Evolutionary conservation across 2,888 invertebrate genomes (phyloP).

Genomic region (Hirtodrosophila histrioides): DNA sequence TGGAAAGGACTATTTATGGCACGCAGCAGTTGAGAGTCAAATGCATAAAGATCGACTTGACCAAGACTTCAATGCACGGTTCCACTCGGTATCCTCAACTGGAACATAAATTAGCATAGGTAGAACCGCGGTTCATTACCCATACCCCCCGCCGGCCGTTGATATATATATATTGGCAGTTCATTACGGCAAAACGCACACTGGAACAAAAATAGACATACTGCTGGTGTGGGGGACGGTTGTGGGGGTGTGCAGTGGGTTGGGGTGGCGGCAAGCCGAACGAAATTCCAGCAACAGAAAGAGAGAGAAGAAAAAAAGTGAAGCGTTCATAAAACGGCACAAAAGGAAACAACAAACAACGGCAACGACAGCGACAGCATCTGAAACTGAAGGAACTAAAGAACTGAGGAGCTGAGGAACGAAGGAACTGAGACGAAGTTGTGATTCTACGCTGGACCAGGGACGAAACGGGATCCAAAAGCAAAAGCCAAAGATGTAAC

Average conservation of each 20-base stretch:
- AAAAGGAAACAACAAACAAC: slow-evolving; percentile 68
- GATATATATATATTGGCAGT: slow-evolving; percentile 48
- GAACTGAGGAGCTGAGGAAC: slow-evolving; percentile 18
- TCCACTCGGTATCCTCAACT: slow-evolving; percentile 17
- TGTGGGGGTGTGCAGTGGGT: background rate
- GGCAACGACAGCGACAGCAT: slow-evolving; percentile 36
- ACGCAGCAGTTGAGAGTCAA: background rate
- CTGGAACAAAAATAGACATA: slow-evolving; percentile 55
- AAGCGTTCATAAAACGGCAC: slow-evolving; percentile 65
- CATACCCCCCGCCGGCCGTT: background rate
- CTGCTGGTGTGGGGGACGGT: background rate
- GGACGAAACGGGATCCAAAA: slow-evolving; percentile 40
- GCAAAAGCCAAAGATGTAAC: slow-evolving; percentile 58
- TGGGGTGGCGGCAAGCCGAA: slow-evolving; percentile 11
- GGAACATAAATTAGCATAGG: slow-evolving; percentile 69
- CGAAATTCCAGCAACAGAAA: slow-evolving; percentile 55
- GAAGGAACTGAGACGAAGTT: slow-evolving; percentile 1
- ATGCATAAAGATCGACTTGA: slow-evolving; percentile 3
- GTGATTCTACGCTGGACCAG: slow-evolving; percentile 17
- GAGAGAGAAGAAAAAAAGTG: slow-evolving; percentile 54
- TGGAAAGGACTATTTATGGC: slow-evolving; percentile 1
- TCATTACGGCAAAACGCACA: slow-evolving; percentile 46
- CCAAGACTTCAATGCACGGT: slow-evolving; percentile 2
- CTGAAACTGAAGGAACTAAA: slow-evolving; percentile 35
- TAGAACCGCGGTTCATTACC: slow-evolving; percentile 2